Evolutionary conservation across 2,113 vertebrate genomes (phyloP), one percentile per base, ranked within the genome.

Genomic region (Mastomys coucha): DNA sequence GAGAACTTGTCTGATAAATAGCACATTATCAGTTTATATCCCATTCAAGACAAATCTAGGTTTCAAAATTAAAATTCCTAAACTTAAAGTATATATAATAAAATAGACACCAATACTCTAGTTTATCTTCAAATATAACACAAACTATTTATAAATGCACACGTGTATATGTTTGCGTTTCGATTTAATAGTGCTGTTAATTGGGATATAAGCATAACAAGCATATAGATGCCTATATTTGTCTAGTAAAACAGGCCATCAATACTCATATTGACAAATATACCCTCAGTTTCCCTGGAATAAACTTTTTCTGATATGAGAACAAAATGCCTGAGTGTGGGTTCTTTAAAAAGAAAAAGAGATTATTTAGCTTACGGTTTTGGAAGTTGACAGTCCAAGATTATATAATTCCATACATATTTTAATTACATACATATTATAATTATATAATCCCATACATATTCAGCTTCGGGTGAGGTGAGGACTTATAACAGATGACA

Each of bases 161-260:
- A 72, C 70, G 28, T 82, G 7, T 39, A 39, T 56, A 56, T n/a
- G 3, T 69, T 42, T 96, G 33, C n/a, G 69, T 39, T 56, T 91
- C n/a, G 75, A 69, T 49, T 69, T 69, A 67, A 92, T 96, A 28
- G 78, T 28, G 77, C 84, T 88, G 51, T 94, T 19, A 88, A 63
- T 39, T 85, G 28, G 39, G 96, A 93, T 88, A 92, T 11, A 77
- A 95, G 51, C 56, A 87, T 28, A 92, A 53, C 51, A 96, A 89
- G 85, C 11, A 88, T 42, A 89, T 4, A 91, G 65, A 91, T 75
- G 31, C 81, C 58, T 42, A 75, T 53, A 82, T 88, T 88, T 88
- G 63, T 56, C 36, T 13, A 89, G 63, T 14, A 80, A 95, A 91
- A 9, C 11, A 75, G 16, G 39, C 70, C 7, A 86, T 56, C n/a